A percentile compares a stretch with the other conserved stretches of the same genome.
Evolutionary conservation across 1,140 invertebrate species (phyloP).

Genomic region (Ceratina calcarata): DNA sequence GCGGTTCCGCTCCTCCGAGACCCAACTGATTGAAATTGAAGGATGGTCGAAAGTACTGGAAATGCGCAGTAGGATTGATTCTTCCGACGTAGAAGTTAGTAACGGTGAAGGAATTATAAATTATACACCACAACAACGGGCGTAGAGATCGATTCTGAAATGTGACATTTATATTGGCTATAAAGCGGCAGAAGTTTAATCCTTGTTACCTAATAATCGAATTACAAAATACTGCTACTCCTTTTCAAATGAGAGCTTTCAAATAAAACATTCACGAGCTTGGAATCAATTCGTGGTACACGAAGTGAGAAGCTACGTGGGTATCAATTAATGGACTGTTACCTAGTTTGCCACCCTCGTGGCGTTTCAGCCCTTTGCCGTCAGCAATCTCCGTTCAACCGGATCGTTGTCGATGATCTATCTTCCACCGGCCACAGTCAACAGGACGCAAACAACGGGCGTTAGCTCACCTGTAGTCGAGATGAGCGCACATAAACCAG

Average conservation of each 20-base stretch:
- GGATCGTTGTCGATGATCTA: slow-evolving; percentile 40
- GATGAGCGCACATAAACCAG: slow-evolving; percentile 32
- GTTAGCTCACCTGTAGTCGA: slow-evolving; percentile 53
- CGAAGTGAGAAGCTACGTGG: no score
- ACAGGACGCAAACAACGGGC: not conserved
- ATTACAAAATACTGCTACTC: no score
- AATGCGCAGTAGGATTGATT: slow-evolving; percentile 13
- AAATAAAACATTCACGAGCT: no score
- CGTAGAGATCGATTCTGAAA: no score
- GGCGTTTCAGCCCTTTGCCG: slow-evolving; percentile 26
- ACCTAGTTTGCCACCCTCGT: not conserved
- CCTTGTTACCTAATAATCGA: no score
- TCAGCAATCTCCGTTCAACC: slow-evolving; percentile 37
- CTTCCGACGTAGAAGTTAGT: not conserved
- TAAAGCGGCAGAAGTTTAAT: no score
- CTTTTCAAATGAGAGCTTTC: no score
- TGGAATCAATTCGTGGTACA: no score
- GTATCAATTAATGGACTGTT: slow-evolving; percentile 4
- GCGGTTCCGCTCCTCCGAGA: not conserved
- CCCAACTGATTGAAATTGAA: not conserved
- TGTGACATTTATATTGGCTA: no score
- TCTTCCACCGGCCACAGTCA: slow-evolving; percentile 6
- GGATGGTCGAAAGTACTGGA: not conserved
- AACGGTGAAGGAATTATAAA: not conserved
- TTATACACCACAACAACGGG: no score